phyloP scores from a whole-genome alignment of 2,113 vertebrate species.

The Montifringilla adamsi region DNA sequence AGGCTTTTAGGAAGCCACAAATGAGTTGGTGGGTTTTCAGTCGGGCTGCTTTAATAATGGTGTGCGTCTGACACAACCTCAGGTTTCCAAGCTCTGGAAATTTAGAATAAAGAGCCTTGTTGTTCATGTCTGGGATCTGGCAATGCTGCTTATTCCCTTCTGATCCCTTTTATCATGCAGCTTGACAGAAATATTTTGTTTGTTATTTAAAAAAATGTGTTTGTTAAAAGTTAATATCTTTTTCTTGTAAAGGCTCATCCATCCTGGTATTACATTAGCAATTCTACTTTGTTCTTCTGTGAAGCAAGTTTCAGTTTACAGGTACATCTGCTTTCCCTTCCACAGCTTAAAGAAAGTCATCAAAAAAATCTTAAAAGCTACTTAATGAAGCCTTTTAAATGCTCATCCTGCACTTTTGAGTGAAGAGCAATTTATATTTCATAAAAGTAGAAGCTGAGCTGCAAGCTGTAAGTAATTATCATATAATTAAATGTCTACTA shows the following conservation, averaged over 20 bases:
- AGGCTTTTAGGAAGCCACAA: not conserved
- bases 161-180: not conserved
- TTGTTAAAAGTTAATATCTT: slow-evolving; percentile 56
- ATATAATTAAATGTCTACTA: slow-evolving; percentile 79
- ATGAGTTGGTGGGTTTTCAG: not conserved
- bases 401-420: slow-evolving; percentile 74
- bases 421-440: slow-evolving; percentile 79
- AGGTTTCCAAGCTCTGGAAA: not conserved
- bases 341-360: slow-evolving; percentile 43
- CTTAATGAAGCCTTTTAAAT: slow-evolving; percentile 76
- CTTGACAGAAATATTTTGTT: slow-evolving; percentile 34
- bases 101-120: not conserved
- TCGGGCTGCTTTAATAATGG: not conserved
- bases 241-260: slow-evolving; percentile 32
- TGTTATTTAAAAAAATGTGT: slow-evolving; percentile 16
- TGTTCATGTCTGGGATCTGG: not conserved
- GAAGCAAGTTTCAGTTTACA: slow-evolving; percentile 62
- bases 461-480: slow-evolving; percentile 79
- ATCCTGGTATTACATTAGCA: slow-evolving; percentile 46
- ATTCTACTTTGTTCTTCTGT: slow-evolving; percentile 43
- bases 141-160: not conserved
- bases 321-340: slow-evolving; percentile 63
- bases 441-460: slow-evolving; percentile 75
- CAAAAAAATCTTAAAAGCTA: slow-evolving; percentile 69
- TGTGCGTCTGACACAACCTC: not conserved